Percentiles rank a stretch among this genome's conserved stretches.
Evolutionary conservation across 1,140 invertebrate species (phyloP).

Genomic region (Apis dorsata): DNA sequence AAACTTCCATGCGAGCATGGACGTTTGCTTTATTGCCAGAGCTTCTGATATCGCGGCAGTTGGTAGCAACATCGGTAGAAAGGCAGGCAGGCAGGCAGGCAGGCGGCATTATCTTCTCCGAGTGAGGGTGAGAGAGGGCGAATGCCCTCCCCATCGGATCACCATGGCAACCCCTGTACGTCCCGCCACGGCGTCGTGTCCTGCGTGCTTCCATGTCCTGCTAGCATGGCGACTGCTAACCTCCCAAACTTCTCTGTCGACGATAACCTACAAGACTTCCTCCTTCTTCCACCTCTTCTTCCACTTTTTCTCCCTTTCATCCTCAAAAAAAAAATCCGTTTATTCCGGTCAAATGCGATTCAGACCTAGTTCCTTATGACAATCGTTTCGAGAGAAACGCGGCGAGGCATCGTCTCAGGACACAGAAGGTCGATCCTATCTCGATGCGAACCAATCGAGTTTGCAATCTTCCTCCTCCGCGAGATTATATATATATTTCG

Average conservation of each 20-base stretch:
- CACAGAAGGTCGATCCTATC: neutral
- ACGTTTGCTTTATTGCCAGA: constrained; percentile 75
- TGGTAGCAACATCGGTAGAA: constrained; percentile 75
- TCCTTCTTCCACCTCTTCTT: constrained; percentile 15
- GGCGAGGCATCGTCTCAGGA: neutral
- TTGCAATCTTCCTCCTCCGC: neutral
- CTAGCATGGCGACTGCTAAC: constrained; percentile 76
- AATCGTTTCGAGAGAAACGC: constrained; percentile 3
- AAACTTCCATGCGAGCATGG: constrained; percentile 62
- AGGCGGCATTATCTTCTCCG: constrained; percentile 74
- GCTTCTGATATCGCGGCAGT: constrained; percentile 74
- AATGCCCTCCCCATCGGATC: constrained; percentile 76
- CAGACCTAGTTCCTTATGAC: neutral
- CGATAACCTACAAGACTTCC: constrained; percentile 63
- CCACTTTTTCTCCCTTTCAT: neutral
- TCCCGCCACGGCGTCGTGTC: constrained; percentile 73
- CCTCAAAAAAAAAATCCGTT: constrained; percentile 26
- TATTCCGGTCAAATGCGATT: neutral
- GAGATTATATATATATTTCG: neutral
- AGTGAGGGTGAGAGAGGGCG: constrained; percentile 76
- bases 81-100: constrained; percentile 66
- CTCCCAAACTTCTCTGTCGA: constrained; percentile 69
- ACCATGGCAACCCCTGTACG: constrained; percentile 78
- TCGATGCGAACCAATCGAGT: neutral
- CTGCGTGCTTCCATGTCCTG: constrained; percentile 73